Base-by-base conservation (phyloP, 2,113 vertebrate genomes). In the Nothoprocta perdicaria region DNA sequence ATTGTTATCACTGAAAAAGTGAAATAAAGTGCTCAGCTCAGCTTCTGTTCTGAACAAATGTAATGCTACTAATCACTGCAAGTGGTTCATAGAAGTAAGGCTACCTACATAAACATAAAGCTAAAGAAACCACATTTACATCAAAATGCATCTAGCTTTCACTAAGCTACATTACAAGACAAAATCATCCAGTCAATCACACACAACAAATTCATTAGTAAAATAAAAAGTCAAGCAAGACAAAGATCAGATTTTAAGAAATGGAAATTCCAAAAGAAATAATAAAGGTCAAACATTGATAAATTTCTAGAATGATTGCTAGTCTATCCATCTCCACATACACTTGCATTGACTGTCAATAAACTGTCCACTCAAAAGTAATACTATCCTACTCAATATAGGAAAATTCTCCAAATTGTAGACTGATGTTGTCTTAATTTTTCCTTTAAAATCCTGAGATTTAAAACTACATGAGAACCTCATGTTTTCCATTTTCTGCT, bases 101-200 rank as follows among this genome's bases (percentile, higher is more conserved):
- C 6, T 62, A 77, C 27, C 23, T 67, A 74, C 33, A 86, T 14
- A 89, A 21, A 80, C 7, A 24, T 17, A 67, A 82, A 76, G 15
- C n/a, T 61, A 31, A 50, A 60, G 57, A 3, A 38, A 15, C 15
- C 1, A 24, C 67, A 18, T 43, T 40, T 79, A 40, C 24, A 75
- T 52, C 19, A 78, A 86, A 79, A 84, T 5, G 9, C 4, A 3
- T 40, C 71, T 65, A 10, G 26, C 40, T 95, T 57, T 92, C 75
- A n/a, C 52, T 78, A 92, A 55, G 62, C n/a, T 66, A 46, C 2
- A 0, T 82, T 52, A 46, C 40, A 79, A 57, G 66, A 92, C 50
- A 86, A 86, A 91, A 43, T 48, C 29, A 94, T 62, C 14, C 40
- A 69, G 52, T 92, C 86, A 82, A 80, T 92, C 40, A 76, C n/a